These are phyloP conservation scores for Rhagium mordax DNA, from an alignment of 2,888 invertebrate species.

Conservation along the genomic window DNA sequence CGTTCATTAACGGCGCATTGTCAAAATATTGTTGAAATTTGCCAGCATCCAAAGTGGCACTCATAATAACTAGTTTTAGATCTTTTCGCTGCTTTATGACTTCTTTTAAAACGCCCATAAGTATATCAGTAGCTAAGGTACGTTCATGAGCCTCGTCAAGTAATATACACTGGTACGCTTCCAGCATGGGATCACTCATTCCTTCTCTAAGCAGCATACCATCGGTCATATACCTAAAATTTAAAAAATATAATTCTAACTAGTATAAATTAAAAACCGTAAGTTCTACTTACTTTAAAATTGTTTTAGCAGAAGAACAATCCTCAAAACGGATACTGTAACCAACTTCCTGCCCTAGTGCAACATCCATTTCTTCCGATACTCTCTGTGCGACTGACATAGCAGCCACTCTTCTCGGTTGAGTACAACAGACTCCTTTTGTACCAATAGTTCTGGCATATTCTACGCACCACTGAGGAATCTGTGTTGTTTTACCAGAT, in stretches of 20 bases:
- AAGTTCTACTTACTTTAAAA: slow-evolving; percentile 81
- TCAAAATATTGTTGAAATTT: slow-evolving; percentile 99
- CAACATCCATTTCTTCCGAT: slow-evolving; percentile 99
- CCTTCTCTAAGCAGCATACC: slow-evolving; percentile 99
- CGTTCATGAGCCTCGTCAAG: slow-evolving; percentile 99
- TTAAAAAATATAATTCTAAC: no score
- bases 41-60: slow-evolving; percentile 98
- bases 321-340: slow-evolving; percentile 99
- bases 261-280: neutral
- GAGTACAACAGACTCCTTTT: slow-evolving; percentile 95
- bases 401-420: slow-evolving; percentile 97
- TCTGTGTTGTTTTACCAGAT: slow-evolving; percentile 99
- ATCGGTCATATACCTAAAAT: slow-evolving; percentile 93
- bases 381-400: slow-evolving; percentile 99
- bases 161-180: slow-evolving; percentile 94
- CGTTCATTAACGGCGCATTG: slow-evolving; percentile 98
- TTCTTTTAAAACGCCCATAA: slow-evolving; percentile 99
- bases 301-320: slow-evolving; percentile 94
- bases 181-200: slow-evolving; percentile 99
- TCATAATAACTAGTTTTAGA: slow-evolving; percentile 98
- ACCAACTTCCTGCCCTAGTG: slow-evolving; percentile 91
- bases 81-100: slow-evolving; percentile 94
- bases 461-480: slow-evolving; percentile 96
- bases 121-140: slow-evolving; percentile 97
- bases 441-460: slow-evolving; percentile 78